Evolutionary conservation across 2,113 vertebrate genomes (phyloP).

Genomic region (Toxostoma redivivum): DNA sequence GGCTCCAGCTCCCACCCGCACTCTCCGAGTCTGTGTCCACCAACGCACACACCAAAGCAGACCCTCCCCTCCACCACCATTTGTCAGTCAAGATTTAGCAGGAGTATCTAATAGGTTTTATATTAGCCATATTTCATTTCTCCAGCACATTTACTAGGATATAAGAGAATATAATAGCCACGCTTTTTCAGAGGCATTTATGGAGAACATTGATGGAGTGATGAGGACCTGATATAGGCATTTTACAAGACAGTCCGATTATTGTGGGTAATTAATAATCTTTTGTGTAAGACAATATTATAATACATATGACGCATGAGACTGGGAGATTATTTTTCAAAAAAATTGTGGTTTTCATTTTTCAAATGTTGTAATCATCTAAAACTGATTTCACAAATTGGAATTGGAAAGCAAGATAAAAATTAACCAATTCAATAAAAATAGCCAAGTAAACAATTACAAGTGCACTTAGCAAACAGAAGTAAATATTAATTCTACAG

Average conservation of each 20-base stretch:
- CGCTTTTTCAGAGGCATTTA: neutral
- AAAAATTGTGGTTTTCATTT: neutral
- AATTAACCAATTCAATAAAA: neutral
- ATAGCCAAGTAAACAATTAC: neutral
- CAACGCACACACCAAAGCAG: neutral
- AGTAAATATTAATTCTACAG: neutral
- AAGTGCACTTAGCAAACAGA: neutral
- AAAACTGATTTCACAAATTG: neutral
- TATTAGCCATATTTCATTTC: neutral
- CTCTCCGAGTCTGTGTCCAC: accelerated
- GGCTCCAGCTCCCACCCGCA: neutral
- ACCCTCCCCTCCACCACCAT: neutral
- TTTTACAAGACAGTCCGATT: slow-evolving; percentile 14
- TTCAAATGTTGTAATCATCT: neutral
- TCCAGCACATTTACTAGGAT: neutral
- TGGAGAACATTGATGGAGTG: neutral
- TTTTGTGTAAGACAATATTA: slow-evolving; percentile 1
- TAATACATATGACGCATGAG: neutral
- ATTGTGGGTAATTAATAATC: slow-evolving; percentile 31
- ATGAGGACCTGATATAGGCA: neutral
- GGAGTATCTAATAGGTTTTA: slow-evolving; percentile 5
- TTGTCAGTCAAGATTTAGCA: slow-evolving; percentile 1
- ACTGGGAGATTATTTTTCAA: neutral
- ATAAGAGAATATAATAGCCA: neutral
- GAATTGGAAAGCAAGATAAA: neutral